These are phyloP conservation scores for Neostethus bicornis DNA, from an alignment of 2,797 vertebrate genomes.

Conservation along the genomic window DNA sequence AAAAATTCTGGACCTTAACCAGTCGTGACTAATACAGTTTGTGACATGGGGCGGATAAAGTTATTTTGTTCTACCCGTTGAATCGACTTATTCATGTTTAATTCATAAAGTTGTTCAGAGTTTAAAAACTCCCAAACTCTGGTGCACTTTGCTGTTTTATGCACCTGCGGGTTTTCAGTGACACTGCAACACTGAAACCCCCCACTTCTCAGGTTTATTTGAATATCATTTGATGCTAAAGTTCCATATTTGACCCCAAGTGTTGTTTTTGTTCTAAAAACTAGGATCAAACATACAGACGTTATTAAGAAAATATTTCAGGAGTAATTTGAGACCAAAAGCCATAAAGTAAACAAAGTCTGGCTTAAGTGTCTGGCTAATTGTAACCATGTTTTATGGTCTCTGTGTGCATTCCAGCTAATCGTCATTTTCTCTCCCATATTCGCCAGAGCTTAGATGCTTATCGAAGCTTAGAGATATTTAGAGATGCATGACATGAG, in stretches of 20 bases:
- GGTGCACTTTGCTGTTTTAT: neutral
- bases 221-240: conserved; percentile 5
- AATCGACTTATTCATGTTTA: neutral
- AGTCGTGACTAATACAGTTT: too few relatives aligned
- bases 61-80: neutral
- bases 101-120: neutral
- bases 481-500: conserved; percentile 53
- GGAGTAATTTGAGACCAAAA: conserved; percentile 53
- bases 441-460: conserved; percentile 51
- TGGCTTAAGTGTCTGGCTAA: conserved; percentile 54
- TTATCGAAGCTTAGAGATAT: conserved; percentile 60
- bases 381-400: conserved; percentile 58
- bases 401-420: conserved; percentile 37
- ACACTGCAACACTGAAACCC: conserved; percentile 17
- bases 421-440: conserved; percentile 48
- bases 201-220: conserved; percentile 1
- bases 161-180: neutral
- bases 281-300: conserved; percentile 34
- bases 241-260: conserved; percentile 31
- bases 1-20: too few relatives aligned
- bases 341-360: conserved; percentile 50
- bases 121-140: neutral
- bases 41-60: too few relatives aligned
- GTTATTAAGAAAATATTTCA: conserved; percentile 44
- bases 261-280: conserved; percentile 44